Conservation (phyloP, 2,797 vertebrate genomes). For the Halcyon leucocephala region DNA sequence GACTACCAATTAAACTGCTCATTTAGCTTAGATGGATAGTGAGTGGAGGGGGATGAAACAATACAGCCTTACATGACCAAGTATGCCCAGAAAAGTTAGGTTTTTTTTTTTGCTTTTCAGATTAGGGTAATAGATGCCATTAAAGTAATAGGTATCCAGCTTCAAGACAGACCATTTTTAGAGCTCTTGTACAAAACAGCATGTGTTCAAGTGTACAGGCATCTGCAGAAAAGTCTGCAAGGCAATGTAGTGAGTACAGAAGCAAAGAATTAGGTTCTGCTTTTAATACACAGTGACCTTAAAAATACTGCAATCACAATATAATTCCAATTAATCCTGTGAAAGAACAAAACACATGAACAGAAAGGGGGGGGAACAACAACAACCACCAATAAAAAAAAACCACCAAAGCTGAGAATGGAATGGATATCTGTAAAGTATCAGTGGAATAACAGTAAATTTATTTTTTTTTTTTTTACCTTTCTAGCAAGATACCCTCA, state of each 20-base stretch:
- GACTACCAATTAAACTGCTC: background rate
- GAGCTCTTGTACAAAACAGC: conserved; percentile 29
- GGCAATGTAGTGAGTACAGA: background rate
- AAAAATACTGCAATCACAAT: conserved; percentile 5
- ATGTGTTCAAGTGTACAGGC: conserved; percentile 63
- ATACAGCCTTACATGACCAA: background rate
- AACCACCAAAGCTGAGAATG: background rate
- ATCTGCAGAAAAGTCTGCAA: background rate
- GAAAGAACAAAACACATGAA: conserved; percentile 52
- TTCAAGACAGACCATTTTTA: conserved; percentile 10
- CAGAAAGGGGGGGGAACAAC: background rate
- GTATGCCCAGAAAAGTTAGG: background rate
- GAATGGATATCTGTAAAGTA: background rate
- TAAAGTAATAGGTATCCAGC: background rate
- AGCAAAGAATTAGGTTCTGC: background rate
- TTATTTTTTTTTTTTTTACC: background rate
- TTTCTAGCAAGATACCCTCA: background rate
- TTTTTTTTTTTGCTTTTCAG: background rate
- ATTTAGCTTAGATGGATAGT: background rate
- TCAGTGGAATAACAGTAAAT: background rate
- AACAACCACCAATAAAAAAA: background rate
- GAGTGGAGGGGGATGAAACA: background rate
- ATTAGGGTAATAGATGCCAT: background rate
- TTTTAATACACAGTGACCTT: background rate
- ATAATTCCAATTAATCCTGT: conserved; percentile 23